Evolutionary conservation across 2,113 vertebrate genomes (phyloP), one percentile per base, ranked within the genome.

Genomic region (Cardinalis cardinalis): DNA sequence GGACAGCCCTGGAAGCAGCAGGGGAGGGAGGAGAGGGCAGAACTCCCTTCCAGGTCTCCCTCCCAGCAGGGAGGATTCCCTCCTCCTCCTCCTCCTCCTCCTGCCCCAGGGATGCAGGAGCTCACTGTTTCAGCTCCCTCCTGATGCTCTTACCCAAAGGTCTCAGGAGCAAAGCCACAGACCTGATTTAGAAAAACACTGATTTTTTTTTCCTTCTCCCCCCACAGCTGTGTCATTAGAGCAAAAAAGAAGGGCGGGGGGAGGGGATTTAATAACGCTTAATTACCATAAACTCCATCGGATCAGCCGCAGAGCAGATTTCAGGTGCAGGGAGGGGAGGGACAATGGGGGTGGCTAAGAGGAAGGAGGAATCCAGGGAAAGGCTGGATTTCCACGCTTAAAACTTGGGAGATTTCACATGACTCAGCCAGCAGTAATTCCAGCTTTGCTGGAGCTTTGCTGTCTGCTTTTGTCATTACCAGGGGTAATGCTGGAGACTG

Each of bases 401-500:
- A 25, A 96, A 94, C 86, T 91, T 83, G 78, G 77, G 70, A 93
- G 94, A 95, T 95, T 94, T 93, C 85, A 74, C 79, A 90, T 84
- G 92, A 87, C 95, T 96, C 91, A 96, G 92, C 56, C 90, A 74
- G 92, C 23, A 56, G 83, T 97, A 96, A 96, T 95, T 96, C 95
- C 96, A 89, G 95, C 96, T 96, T 93, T 93, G 95, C 91, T 73
- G 87, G 59, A 85, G 95, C 95, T 97, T 96, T 97, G 96, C 96
- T 95, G 97, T 97, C 98, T 98, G 97, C 97, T 96, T 97, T 96
- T 97, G 96, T 97, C 97, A 98, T 98, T 98, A 98, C 93, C 85
- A 36, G 86, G 94, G 91, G 95, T 95, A 97, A 95, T 86, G 93
- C 86, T 15, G 93, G 93, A 79, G 91, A 38, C 90, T 93, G 93